Evolutionary conservation across 1,140 invertebrate species (phyloP).

Genomic region (Palaemon carinicauda): DNA sequence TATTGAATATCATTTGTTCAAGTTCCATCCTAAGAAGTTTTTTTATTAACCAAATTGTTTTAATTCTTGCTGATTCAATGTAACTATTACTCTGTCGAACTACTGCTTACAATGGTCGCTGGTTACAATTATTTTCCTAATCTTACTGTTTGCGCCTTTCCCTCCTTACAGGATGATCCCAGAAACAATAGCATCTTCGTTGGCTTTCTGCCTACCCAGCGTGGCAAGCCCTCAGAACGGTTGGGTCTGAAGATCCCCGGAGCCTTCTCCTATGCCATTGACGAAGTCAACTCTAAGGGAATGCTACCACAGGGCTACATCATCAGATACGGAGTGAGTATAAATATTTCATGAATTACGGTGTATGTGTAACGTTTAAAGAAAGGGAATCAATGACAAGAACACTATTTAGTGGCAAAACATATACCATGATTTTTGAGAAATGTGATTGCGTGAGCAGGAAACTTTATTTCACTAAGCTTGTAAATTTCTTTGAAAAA

Average conservation of each 20-base stretch:
- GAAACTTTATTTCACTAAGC: background rate
- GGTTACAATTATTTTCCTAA: background rate
- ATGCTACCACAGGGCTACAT: constrained; percentile 21
- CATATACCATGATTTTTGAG: too few species aligned
- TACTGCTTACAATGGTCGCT: background rate
- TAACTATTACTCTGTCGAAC: too few species aligned
- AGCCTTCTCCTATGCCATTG: constrained; percentile 18
- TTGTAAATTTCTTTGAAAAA: background rate
- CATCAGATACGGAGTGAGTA: constrained; percentile 16
- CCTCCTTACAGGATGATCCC: background rate
- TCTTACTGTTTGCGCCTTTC: background rate
- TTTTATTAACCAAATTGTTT: too few species aligned
- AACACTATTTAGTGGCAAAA: too few species aligned
- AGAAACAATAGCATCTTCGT: background rate
- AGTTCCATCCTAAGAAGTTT: too few species aligned
- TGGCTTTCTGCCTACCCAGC: constrained; percentile 20
- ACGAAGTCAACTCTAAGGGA: constrained; percentile 16
- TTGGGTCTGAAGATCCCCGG: constrained; percentile 28
- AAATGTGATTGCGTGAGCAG: background rate
- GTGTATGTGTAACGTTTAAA: too few species aligned
- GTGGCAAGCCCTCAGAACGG: background rate
- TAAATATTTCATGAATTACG: too few species aligned
- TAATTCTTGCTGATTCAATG: background rate
- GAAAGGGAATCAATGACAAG: too few species aligned
- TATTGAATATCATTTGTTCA: too few species aligned